phyloP scores from a whole-genome alignment of 2,888 invertebrate genomes.

The Oscheius sp. region DNA sequence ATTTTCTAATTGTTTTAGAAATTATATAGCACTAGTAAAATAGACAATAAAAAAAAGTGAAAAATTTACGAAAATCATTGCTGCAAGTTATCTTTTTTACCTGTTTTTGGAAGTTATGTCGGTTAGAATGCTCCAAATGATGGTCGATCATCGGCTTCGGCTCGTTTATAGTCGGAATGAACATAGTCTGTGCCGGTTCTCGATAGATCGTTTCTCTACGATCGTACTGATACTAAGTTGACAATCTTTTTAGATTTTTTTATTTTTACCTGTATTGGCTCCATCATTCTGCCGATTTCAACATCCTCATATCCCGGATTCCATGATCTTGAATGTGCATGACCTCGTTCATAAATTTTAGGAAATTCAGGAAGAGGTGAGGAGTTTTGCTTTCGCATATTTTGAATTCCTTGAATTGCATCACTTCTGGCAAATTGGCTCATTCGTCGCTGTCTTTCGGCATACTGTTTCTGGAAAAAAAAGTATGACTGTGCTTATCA shows the following conservation, averaged over 20 bases:
- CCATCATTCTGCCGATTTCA: background rate
- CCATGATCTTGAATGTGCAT: conserved; percentile 55
- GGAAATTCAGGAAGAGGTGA: conserved; percentile 48
- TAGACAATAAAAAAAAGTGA: too few relatives aligned
- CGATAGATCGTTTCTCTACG: conserved; percentile 1
- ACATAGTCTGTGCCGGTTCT: conserved; percentile 6
- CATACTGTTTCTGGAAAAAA: conserved; percentile 26
- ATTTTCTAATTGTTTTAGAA: too few relatives aligned
- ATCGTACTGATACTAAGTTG: conserved; percentile 15
- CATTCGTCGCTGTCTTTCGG: conserved; percentile 50
- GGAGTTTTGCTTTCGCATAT: conserved; percentile 49
- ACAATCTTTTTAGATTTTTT: background rate
- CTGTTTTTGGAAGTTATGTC: conserved; percentile 15
- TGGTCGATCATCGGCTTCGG: conserved; percentile 2
- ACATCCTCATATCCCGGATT: conserved; percentile 40
- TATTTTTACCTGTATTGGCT: conserved; percentile 2
- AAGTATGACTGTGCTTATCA: background rate
- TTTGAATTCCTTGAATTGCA: conserved; percentile 45
- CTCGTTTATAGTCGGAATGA: conserved; percentile 29
- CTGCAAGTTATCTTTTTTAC: background rate
- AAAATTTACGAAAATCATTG: too few relatives aligned
- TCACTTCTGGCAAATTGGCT: conserved; percentile 56
- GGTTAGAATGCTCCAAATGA: background rate
- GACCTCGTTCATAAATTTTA: conserved; percentile 52
- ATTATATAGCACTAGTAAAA: too few relatives aligned